Conservation (phyloP, 2,113 vertebrate species). For the Cichladusa arquata region DNA sequence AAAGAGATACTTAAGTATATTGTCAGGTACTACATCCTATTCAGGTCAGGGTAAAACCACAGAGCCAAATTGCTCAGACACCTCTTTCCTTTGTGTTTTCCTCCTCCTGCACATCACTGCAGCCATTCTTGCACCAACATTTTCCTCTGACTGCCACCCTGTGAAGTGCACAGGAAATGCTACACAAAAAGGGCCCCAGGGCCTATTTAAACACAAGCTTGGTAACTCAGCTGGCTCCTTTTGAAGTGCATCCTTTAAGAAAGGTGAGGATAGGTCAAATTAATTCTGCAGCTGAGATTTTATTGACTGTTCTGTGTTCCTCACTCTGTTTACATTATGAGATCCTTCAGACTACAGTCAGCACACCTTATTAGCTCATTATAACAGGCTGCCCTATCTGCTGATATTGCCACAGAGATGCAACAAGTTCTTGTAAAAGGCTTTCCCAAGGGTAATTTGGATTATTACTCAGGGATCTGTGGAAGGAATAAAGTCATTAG, state of each 20-base stretch:
- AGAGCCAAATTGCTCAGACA: neutral
- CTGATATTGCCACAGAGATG: neutral
- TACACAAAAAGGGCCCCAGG: neutral
- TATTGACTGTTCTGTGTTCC: neutral
- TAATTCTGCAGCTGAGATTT: neutral
- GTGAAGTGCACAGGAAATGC: neutral
- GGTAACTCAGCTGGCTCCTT: neutral
- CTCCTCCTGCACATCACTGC: neutral
- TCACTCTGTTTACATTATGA: neutral
- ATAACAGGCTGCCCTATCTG: neutral
- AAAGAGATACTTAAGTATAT: neutral
- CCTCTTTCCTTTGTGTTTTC: neutral
- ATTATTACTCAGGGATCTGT: neutral
- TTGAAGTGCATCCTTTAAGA: neutral
- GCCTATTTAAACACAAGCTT: neutral
- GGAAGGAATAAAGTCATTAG: neutral
- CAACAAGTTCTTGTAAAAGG: neutral
- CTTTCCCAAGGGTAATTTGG: neutral
- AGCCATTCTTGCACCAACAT: neutral
- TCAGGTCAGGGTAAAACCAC: neutral
- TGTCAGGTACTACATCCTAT: neutral
- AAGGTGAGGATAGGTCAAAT: neutral
- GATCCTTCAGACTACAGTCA: neutral
- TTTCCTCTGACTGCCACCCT: neutral
- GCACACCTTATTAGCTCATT: neutral